phyloP scores from a whole-genome alignment of 2,888 invertebrate genomes.

The Zonitis immaculata region DNA sequence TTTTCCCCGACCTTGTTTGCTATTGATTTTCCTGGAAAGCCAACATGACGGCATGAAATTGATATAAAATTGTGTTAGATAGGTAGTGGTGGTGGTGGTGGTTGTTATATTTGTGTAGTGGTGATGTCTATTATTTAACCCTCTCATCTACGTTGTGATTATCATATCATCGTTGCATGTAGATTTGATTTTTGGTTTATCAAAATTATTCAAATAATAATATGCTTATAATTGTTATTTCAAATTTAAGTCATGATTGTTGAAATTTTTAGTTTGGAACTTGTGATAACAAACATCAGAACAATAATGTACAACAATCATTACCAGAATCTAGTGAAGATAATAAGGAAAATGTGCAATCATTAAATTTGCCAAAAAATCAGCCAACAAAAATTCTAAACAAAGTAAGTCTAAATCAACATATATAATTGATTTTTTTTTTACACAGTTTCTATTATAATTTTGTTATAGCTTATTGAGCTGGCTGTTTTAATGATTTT shows the following conservation, averaged over 20 bases:
- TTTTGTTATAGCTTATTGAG: background rate
- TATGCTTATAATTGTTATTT: background rate
- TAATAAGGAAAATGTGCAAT: constrained; percentile 28
- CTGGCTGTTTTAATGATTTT: constrained; percentile 2
- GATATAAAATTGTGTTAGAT: background rate
- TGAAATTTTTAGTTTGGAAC: constrained; percentile 18
- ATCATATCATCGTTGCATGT: background rate
- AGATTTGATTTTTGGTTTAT: background rate
- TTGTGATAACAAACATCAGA: constrained; percentile 30
- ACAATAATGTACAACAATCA: constrained; percentile 32
- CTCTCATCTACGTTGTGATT: constrained; percentile 23
- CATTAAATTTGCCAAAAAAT: constrained; percentile 15
- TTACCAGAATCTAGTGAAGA: constrained; percentile 13
- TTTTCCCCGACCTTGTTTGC: constrained; percentile 37
- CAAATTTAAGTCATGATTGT: background rate
- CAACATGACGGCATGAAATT: constrained; percentile 34
- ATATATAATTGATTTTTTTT: background rate
- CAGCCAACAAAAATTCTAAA: constrained; percentile 20
- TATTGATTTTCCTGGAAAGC: constrained; percentile 38
- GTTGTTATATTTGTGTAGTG: constrained; percentile 8
- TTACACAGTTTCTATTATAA: constrained; percentile 1
- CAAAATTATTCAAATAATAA: too few species aligned
- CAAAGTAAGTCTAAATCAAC: constrained; percentile 20
- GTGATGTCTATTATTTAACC: constrained; percentile 30
- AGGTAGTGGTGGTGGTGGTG: background rate